These are phyloP conservation scores for Hycleus phaleratus DNA, from an alignment of 1,140 invertebrate genomes.

Conservation along the genomic window DNA sequence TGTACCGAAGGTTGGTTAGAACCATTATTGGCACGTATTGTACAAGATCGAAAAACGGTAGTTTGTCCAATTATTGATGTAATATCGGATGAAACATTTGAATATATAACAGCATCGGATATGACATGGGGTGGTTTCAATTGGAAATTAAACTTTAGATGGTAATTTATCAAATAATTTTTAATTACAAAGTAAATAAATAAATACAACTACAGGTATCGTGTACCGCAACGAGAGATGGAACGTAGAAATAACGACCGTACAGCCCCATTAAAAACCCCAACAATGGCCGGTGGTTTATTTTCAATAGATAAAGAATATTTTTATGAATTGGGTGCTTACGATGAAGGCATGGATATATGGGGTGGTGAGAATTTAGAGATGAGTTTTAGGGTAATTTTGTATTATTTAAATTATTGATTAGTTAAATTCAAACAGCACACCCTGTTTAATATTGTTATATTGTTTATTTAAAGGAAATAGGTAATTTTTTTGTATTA, in stretches of 20 bases:
- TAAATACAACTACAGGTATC: conserved; percentile 46
- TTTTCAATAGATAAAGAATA: conserved; percentile 96
- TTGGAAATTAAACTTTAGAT: conserved; percentile 97
- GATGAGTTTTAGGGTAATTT: conserved; percentile 93
- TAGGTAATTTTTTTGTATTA: neutral
- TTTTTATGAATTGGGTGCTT: conserved; percentile 94
- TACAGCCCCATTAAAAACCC: conserved; percentile 83
- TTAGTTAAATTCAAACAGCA: neutral
- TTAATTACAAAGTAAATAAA: too few species aligned
- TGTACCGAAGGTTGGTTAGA: conserved; percentile 93
- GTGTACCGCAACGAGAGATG: conserved; percentile 92
- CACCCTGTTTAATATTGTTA: neutral
- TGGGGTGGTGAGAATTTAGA: conserved; percentile 99
- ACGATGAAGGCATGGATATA: conserved; percentile 99
- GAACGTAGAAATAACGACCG: conserved; percentile 80
- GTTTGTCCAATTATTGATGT: conserved; percentile 98
- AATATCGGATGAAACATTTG: conserved; percentile 95
- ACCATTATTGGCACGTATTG: conserved; percentile 81
- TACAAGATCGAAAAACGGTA: conserved; percentile 84
- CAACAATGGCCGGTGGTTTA: conserved; percentile 98
- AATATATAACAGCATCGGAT: conserved; percentile 89
- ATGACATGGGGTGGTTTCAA: conserved; percentile 98
- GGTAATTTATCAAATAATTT: conserved; percentile 40
- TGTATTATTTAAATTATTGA: neutral
- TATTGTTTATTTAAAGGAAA: neutral